phyloP scores from a whole-genome alignment of 1,140 invertebrate species.

The Trigoniulus corallinus region DNA sequence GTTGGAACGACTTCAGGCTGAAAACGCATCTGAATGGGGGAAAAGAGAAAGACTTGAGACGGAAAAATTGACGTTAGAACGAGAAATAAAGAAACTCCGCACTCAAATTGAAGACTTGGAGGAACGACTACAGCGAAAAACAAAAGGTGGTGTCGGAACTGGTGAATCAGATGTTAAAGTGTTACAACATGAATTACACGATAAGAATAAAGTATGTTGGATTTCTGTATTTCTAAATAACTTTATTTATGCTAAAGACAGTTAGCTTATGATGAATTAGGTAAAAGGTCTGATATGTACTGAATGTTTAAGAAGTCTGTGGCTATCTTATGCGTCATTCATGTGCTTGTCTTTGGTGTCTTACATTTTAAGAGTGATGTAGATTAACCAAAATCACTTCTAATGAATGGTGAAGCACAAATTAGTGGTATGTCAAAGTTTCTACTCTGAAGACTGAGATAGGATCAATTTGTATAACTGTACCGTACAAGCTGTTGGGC shows the following conservation, averaged over 20 bases:
- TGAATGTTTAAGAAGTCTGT: too few relatives aligned
- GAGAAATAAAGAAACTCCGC: slow-evolving; percentile 76
- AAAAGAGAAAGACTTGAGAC: slow-evolving; percentile 75
- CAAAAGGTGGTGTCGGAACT: slow-evolving; percentile 22
- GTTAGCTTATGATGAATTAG: too few relatives aligned
- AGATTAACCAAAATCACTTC: too few relatives aligned
- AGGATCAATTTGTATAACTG: too few relatives aligned
- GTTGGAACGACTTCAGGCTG: slow-evolving; percentile 66
- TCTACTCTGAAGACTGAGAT: too few relatives aligned
- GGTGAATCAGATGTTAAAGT: slow-evolving; percentile 46
- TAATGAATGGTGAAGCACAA: too few relatives aligned
- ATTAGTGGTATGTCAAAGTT: too few relatives aligned
- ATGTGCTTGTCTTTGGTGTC: too few relatives aligned
- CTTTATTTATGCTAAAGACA: not conserved
- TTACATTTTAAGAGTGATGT: too few relatives aligned
- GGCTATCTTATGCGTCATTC: too few relatives aligned
- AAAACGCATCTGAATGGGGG: slow-evolving; percentile 86
- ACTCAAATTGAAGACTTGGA: slow-evolving; percentile 65
- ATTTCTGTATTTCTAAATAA: not conserved
- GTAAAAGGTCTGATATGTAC: too few relatives aligned
- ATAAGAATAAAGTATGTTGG: slow-evolving; percentile 57
- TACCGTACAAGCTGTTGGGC: too few relatives aligned
- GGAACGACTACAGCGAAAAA: slow-evolving; percentile 41
- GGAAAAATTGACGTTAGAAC: slow-evolving; percentile 65
- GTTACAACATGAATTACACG: slow-evolving; percentile 51